Evolutionary conservation across 1,140 invertebrate genomes (phyloP).

Genomic region (Caerostris darwini): DNA sequence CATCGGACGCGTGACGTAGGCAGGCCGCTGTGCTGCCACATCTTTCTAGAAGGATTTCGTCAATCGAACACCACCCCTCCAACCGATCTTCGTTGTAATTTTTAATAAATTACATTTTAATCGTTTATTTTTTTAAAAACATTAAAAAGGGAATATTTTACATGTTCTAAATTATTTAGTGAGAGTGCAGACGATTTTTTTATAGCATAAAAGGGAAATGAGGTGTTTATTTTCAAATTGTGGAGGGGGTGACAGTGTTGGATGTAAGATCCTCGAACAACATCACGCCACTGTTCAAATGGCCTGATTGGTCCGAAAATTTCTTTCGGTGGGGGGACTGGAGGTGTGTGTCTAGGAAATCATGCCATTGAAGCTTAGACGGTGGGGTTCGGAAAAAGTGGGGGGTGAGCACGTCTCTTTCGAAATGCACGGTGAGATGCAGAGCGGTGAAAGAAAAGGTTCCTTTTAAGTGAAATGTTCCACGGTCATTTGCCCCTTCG

Average conservation of each 20-base stretch:
- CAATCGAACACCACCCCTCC: not conserved
- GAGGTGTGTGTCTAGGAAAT: constrained; percentile 51
- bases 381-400: constrained; percentile 38
- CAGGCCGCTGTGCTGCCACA: constrained; percentile 44
- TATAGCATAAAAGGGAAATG: not conserved
- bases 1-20: constrained; percentile 55
- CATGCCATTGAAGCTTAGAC: constrained; percentile 62
- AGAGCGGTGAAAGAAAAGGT: not conserved
- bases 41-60: constrained; percentile 13
- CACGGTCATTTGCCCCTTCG: not conserved
- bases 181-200: not conserved
- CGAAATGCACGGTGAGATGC: not conserved
- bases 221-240: not conserved
- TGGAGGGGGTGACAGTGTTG: not conserved
- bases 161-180: too few species aligned
- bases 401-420: constrained; percentile 9
- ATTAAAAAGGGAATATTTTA: too few species aligned
- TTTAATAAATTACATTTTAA: not conserved
- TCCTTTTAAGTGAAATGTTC: not conserved
- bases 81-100: not conserved
- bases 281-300: constrained; percentile 62
- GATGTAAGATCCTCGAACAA: not conserved
- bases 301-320: constrained; percentile 55
- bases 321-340: constrained; percentile 26
- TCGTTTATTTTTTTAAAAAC: not conserved